phyloP scores from a whole-genome alignment of 2,888 invertebrate species.

The Drosophila paramelanica region DNA sequence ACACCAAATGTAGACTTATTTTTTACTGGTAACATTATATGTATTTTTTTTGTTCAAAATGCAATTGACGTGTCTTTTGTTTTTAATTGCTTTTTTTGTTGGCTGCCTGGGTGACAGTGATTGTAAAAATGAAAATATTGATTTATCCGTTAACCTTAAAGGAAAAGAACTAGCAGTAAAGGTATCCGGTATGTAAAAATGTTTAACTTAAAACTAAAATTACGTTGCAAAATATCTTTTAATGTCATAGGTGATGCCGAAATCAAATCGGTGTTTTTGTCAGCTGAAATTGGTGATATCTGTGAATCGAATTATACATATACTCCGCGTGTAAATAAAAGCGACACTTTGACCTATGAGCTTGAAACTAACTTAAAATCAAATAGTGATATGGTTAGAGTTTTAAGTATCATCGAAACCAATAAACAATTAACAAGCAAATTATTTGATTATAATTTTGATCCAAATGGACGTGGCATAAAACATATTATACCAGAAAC shows the following conservation, averaged over 20 bases:
- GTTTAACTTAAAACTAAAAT: background rate
- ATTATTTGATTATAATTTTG: slow-evolving; percentile 11
- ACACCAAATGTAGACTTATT: background rate
- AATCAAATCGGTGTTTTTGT: slow-evolving; percentile 24
- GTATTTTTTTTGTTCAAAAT: background rate
- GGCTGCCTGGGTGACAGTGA: background rate
- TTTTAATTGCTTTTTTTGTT: background rate
- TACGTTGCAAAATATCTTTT: background rate
- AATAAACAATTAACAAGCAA: slow-evolving; percentile 11
- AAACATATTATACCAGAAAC: background rate
- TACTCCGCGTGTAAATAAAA: background rate
- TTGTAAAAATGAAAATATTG: background rate
- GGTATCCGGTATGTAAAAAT: slow-evolving; percentile 1
- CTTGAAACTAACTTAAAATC: background rate
- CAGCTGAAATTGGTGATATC: background rate
- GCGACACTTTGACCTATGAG: background rate
- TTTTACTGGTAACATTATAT: background rate
- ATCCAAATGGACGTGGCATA: slow-evolving; percentile 3
- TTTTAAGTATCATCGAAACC: slow-evolving; percentile 16
- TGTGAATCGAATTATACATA: slow-evolving; percentile 9
- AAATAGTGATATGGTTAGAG: slow-evolving; percentile 2
- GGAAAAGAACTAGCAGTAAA: background rate
- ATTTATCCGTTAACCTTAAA: background rate
- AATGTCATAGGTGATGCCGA: slow-evolving; percentile 17
- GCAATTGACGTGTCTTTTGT: background rate